Conservation (phyloP, 2,797 vertebrate genomes). For the Oryzias sinensis region DNA sequence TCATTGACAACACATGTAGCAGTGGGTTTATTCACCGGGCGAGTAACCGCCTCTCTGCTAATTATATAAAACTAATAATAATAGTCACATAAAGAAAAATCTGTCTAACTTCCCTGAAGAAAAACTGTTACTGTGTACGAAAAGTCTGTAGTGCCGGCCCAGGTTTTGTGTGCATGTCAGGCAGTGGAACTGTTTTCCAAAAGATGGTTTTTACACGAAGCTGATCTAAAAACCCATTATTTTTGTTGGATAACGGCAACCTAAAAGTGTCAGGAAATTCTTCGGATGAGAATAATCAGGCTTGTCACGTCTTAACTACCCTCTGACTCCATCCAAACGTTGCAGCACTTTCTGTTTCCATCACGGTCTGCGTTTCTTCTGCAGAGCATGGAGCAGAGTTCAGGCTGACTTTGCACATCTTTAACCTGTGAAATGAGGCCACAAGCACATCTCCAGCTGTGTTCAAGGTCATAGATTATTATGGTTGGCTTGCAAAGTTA, state of each 20-base stretch:
- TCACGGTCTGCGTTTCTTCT: conserved; percentile 55
- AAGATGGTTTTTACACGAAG: conserved; percentile 56
- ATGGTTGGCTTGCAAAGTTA: conserved; percentile 36
- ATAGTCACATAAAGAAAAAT: conserved; percentile 18
- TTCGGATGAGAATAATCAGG: conserved; percentile 65
- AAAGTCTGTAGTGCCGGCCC: conserved; percentile 37
- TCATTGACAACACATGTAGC: conserved; percentile 41
- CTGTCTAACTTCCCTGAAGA: conserved; percentile 33
- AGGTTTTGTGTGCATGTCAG: conserved; percentile 49
- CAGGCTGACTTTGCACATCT: conserved; percentile 64
- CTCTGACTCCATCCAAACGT: conserved; percentile 51
- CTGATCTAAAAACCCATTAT: conserved; percentile 66
- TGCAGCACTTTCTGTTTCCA: conserved; percentile 71
- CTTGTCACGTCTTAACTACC: conserved; percentile 43
- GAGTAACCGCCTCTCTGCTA: conserved; percentile 15
- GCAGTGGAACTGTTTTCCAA: conserved; percentile 57
- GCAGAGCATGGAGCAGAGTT: conserved; percentile 27
- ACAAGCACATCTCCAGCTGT: conserved; percentile 46
- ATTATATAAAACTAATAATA: conserved; percentile 33
- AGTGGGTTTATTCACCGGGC: conserved; percentile 32
- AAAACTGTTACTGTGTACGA: conserved; percentile 49
- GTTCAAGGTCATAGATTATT: conserved; percentile 25
- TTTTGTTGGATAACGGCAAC: conserved; percentile 64
- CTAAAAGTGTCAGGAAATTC: conserved; percentile 62
- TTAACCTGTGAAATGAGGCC: conserved; percentile 58